Base-by-base conservation (phyloP, 2,888 invertebrate genomes). In the Alsophila aescularia region DNA sequence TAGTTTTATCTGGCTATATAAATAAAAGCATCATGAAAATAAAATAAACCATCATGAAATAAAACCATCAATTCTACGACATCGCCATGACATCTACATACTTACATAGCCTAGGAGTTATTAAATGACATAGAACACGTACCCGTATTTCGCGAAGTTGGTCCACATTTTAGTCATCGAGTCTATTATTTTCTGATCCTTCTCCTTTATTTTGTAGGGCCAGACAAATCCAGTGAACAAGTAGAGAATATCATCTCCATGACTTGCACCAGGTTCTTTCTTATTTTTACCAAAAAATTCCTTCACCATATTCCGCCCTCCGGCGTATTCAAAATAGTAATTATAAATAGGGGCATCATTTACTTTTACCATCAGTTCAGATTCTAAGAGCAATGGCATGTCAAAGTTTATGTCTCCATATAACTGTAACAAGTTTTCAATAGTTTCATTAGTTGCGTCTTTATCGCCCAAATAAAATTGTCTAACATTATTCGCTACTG, bases 381-480 rank as follows among this genome's bases (percentile, higher is more conserved):
- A 61, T 68, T 85, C 83, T 2, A 83, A 60, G 36, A 79, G 60
- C 10, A 67, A 52, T 1, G 83, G 80, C 2, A 78, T 58, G 56
- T 81, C 82, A 59, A 85, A 85, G 66, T 80, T 82, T 6, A 82
- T 47, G 10, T 85, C 78, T 0, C 83, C 81, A 39, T 7, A 43
- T 29, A 81, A 39, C 24, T 81, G 71, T 2, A 73, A 64, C 10
- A 82, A 54, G 69, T 78, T 85, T 68, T 68, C 79, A 72, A 62
- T 75, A 55, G 52, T 79, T 43, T 66, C 82, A 75, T 66, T 82
- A 81, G 35, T 89, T 61, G 73, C 85, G 66, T 9, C 79, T 52
- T 90, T 84, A 71, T 75, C 76, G 52, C 74, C 79, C 35, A 93
- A 81, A 7, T 92, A 93, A 56, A 90, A 67, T 69, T 85, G 66